A percentile compares a stretch with the other conserved stretches of the same genome.
phyloP scores from a whole-genome alignment of 92 coral and sea anemone genomes.

The Palythoa heliodiscus region DNA sequence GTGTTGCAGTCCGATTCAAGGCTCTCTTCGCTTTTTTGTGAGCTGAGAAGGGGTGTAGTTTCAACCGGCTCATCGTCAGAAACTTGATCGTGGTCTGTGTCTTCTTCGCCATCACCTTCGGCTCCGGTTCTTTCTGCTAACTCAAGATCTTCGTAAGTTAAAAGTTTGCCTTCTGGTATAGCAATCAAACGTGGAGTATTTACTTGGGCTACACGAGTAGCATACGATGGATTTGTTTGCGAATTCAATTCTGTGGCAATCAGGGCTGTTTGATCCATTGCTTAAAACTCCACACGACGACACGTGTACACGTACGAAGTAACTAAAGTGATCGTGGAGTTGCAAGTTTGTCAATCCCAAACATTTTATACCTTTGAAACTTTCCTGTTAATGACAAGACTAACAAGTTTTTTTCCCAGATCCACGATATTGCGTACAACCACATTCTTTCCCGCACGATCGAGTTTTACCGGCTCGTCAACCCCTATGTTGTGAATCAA shows the following conservation, averaged over 20 bases:
- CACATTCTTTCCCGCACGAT: background rate
- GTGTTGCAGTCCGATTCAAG: conserved; percentile 36
- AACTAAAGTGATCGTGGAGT: no score
- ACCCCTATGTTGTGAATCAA: background rate
- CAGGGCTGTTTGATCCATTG: background rate
- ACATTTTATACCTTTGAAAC: background rate
- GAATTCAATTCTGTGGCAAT: conserved; percentile 16
- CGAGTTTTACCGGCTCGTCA: conserved; percentile 13
- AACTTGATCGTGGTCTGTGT: conserved; percentile 4
- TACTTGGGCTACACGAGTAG: conserved; percentile 5
- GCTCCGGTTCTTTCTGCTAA: conserved; percentile 11
- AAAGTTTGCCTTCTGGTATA: conserved; percentile 36
- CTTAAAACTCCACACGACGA: background rate
- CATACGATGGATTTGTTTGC: background rate
- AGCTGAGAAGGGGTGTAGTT: conserved; percentile 18
- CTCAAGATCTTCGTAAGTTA: conserved; percentile 31
- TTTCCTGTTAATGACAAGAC: conserved; percentile 25
- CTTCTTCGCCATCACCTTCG: background rate
- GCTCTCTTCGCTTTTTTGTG: conserved; percentile 14
- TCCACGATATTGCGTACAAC: background rate
- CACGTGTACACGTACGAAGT: background rate
- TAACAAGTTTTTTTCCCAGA: conserved; percentile 20
- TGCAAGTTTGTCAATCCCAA: background rate
- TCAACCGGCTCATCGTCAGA: conserved; percentile 25
- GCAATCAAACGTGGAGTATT: conserved; percentile 12